A percentile compares a stretch with the other conserved stretches of the same genome.
Evolutionary conservation across 2,888 invertebrate species (phyloP).

Genomic region (Elmis aenea): DNA sequence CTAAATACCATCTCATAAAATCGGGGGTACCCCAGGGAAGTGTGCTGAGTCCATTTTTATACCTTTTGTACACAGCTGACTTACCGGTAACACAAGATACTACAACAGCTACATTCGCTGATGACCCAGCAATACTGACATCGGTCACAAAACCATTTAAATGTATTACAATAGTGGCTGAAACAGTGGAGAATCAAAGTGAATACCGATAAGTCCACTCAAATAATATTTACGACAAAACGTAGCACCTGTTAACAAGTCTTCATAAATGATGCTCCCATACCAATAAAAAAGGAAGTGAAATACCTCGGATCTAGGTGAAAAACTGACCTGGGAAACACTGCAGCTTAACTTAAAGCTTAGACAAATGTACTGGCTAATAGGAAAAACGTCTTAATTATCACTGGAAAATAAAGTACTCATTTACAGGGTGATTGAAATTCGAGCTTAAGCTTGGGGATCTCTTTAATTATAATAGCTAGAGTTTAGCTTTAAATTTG

Average conservation of each 20-base stretch:
- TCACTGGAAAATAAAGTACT: no score
- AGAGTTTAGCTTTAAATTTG: no score
- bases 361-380: no score
- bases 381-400: no score
- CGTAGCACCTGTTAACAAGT: neutral
- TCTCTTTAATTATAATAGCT: no score
- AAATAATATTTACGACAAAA: no score
- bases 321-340: neutral
- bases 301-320: constrained; percentile 1
- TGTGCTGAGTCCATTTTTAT: no score
- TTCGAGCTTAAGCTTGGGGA: no score
- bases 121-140: constrained; percentile 10
- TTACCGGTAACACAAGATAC: no score
- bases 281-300: neutral
- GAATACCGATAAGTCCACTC: no score
- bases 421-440: no score
- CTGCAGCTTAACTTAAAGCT: neutral
- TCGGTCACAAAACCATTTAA: constrained; percentile 7
- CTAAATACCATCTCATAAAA: neutral
- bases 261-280: constrained; percentile 1
- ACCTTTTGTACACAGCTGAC: no score
- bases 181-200: constrained; percentile 19
- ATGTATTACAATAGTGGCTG: constrained; percentile 10
- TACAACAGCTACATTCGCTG: constrained; percentile 8
- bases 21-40: constrained; percentile 1